Evolutionary conservation across 2,888 invertebrate genomes (phyloP).

Genomic region (Electrophaes corylata): DNA sequence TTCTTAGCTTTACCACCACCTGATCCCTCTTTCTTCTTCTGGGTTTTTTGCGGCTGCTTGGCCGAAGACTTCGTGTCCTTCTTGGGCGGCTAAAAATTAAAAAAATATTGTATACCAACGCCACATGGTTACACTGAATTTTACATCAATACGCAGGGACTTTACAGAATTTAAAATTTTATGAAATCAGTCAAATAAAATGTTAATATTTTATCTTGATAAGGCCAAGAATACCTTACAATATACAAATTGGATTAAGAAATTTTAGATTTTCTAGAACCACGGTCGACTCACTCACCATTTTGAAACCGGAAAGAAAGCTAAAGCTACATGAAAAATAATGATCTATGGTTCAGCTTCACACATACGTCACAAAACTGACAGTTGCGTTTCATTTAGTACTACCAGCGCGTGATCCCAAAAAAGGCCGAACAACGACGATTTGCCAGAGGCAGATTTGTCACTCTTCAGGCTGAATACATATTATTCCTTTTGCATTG

Average conservation of each 20-base stretch:
- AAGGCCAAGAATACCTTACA: not conserved
- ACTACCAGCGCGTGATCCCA: no score
- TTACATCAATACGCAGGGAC: slow-evolving; percentile 4
- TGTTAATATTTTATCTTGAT: not conserved
- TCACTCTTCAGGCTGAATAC: no score
- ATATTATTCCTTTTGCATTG: no score
- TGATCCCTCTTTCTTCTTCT: slow-evolving; percentile 98
- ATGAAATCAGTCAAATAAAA: not conserved
- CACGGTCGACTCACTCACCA: slow-evolving; percentile 68
- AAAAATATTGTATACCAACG: slow-evolving; percentile 54
- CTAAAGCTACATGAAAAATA: slow-evolving; percentile 20
- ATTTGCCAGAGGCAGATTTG: no score
- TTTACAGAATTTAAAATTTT: not conserved
- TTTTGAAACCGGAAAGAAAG: slow-evolving; percentile 79
- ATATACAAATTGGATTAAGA: not conserved
- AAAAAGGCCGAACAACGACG: no score
- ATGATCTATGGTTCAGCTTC: slow-evolving; percentile 50
- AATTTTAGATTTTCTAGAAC: slow-evolving; percentile 21
- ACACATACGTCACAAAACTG: no score
- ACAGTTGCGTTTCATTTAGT: slow-evolving; percentile 25
- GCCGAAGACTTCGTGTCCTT: slow-evolving; percentile 96
- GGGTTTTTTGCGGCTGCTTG: slow-evolving; percentile 96
- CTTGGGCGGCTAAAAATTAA: slow-evolving; percentile 92
- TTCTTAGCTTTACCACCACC: slow-evolving; percentile 98
- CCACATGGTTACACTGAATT: slow-evolving; percentile 66